phyloP scores from a whole-genome alignment of 2,888 invertebrate genomes.

The Brassicogethes aeneus region DNA sequence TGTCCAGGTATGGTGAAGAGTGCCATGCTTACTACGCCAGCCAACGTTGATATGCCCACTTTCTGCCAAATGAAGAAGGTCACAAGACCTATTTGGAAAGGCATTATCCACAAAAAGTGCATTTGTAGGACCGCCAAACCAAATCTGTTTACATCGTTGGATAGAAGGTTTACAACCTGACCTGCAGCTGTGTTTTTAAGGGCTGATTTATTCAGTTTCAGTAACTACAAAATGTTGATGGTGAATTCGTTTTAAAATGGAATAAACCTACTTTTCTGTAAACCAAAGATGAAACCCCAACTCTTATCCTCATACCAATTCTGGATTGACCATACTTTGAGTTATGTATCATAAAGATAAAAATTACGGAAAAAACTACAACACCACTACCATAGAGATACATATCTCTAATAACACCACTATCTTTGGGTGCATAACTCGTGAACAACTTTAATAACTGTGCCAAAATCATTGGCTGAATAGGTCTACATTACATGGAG shows the following conservation, averaged over 20 bases:
- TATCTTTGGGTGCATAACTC: conserved; percentile 34
- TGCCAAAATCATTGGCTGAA: conserved; percentile 16
- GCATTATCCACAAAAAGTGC: conserved; percentile 73
- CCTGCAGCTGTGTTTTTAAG: conserved; percentile 72
- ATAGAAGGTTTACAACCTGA: conserved; percentile 71
- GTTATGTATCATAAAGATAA: conserved; percentile 52
- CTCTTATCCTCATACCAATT: conserved; percentile 65
- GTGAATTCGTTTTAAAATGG: no score
- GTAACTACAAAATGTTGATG: conserved; percentile 35
- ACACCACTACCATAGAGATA: conserved; percentile 48
- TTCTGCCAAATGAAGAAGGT: conserved; percentile 47
- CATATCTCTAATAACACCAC: conserved; percentile 45
- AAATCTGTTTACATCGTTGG: conserved; percentile 74
- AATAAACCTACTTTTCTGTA: conserved; percentile 67
- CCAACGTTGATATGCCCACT: conserved; percentile 45
- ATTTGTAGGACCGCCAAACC: conserved; percentile 58
- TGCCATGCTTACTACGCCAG: conserved; percentile 48
- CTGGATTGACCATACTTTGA: conserved; percentile 53
- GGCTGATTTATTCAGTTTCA: conserved; percentile 55
- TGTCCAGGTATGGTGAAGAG: conserved; percentile 42
- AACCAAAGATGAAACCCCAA: conserved; percentile 67
- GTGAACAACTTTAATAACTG: conserved; percentile 15
- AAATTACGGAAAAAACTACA: conserved; percentile 43
- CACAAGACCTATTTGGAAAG: conserved; percentile 58
- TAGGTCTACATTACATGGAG: conserved; percentile 42